These are phyloP conservation scores for Trichogramma pretiosum DNA, from an alignment of 1,140 invertebrate genomes.

Conservation along the genomic window DNA sequence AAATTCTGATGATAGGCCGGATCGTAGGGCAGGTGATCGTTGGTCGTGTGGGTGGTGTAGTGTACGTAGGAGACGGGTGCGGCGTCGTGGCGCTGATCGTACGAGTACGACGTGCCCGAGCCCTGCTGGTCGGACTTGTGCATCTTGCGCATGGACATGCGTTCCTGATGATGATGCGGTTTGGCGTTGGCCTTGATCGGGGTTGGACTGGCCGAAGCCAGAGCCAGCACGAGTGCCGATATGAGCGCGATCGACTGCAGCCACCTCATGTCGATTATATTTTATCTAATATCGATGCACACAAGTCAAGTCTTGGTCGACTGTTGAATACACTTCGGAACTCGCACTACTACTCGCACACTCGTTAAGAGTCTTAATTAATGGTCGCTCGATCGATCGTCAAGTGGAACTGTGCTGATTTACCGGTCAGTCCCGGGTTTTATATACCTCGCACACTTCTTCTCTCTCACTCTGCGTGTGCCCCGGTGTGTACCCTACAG, in stretches of 20 bases:
- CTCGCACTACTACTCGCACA: not conserved
- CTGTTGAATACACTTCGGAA: no score
- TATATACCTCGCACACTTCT: no score
- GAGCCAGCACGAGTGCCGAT: not conserved
- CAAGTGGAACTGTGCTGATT: constrained; percentile 15
- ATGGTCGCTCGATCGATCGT: not conserved
- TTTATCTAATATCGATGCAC: no score
- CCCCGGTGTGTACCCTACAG: no score
- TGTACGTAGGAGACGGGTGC: constrained; percentile 33
- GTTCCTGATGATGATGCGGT: constrained; percentile 17
- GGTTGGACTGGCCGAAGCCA: not conserved
- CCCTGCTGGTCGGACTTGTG: constrained; percentile 32
- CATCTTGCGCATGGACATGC: constrained; percentile 33
- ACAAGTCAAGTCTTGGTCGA: no score
- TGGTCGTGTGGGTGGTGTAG: constrained; percentile 36
- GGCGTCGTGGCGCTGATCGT: constrained; percentile 29
- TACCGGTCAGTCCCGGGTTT: constrained; percentile 18
- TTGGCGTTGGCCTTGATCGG: constrained; percentile 9
- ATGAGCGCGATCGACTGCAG: not conserved
- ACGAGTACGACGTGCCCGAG: constrained; percentile 35
- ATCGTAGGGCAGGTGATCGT: constrained; percentile 27
- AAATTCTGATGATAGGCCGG: no score
- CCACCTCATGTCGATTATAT: no score
- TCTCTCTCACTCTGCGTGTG: no score
- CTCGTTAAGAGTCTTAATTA: no score